Evolutionary conservation across 2,888 invertebrate species (phyloP).

Genomic region (Tridacna gigas): DNA sequence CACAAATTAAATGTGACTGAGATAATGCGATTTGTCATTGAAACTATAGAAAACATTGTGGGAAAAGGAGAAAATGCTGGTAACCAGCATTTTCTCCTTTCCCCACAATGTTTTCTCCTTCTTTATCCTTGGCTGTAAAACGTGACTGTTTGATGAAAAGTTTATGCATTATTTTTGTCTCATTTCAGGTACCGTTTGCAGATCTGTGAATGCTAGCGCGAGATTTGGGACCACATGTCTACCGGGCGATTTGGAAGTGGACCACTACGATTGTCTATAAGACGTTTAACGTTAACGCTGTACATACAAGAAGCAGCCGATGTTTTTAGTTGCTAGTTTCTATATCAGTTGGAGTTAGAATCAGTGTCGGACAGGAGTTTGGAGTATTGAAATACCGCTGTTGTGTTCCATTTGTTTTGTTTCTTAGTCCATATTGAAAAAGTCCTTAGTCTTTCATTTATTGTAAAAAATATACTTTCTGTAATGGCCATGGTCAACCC

Average conservation of each 20-base stretch:
- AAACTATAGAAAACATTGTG: too few relatives aligned
- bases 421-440: conserved; percentile 37
- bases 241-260: background rate
- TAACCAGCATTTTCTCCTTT: too few relatives aligned
- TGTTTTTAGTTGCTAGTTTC: conserved; percentile 20
- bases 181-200: conserved; percentile 13
- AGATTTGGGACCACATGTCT: conserved; percentile 14
- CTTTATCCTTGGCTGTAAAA: too few relatives aligned
- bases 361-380: background rate
- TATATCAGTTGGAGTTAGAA: conserved; percentile 12
- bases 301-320: background rate
- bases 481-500: conserved; percentile 81
- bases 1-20: too few relatives aligned
- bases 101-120: too few relatives aligned
- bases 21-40: too few relatives aligned
- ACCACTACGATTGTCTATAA: background rate
- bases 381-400: conserved; percentile 33
- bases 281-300: background rate
- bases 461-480: conserved; percentile 9
- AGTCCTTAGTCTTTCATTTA: conserved; percentile 61
- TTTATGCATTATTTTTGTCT: background rate
- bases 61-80: too few relatives aligned
- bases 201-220: conserved; percentile 7
- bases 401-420: conserved; percentile 55
- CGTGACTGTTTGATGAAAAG: too few relatives aligned